Base-by-base conservation (phyloP, 2,888 invertebrate species). In the Acrobasis suavella region DNA sequence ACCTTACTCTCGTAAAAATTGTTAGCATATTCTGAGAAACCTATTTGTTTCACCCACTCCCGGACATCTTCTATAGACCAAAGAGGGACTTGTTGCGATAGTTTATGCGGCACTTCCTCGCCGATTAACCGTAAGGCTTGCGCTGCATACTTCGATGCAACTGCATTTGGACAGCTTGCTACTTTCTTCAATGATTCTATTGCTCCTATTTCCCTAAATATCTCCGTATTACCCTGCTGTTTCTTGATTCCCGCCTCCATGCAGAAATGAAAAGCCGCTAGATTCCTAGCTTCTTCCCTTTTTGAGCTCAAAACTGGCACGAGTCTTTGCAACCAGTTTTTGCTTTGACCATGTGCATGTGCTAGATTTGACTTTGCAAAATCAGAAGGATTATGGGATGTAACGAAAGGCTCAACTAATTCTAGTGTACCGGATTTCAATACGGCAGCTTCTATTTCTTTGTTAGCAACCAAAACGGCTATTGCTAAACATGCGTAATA, bases 201-300 rank as follows among this genome's bases (percentile, higher is more conserved):
- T 0, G 98, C 99, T 62, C 97, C 98, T 71, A 99, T 99, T 87
- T 98, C 97, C 66, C 96, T 94, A 83, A 99, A 98, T 77, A 98
- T 96, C 84, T 96, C 96, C 0, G 97, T 97, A 69, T 97, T 97
- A 6, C 97, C 97, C 85, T 98, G 98, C 75, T 96, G 96, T 76
- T 98, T 97, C 85, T 99, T 99, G 62, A 99, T 99, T 49, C 98
- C 98, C 12, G 99, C 99, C 88, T 99, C 99, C 98, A 99, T 98
- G 81, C 98, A 98, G 85, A 99, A 97, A 83, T 99, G 99, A 85
- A 99, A 99, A 46, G 99, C 98, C 5, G 99, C 99, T 74, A 99
- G 91, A 82, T 98, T 98, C 76, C 98, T 94, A 0, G 99, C 99
- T 87, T 99, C 99, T 81, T 98, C 98, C 66, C 98, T 93, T 81